Conservation (phyloP, 2,888 invertebrate species). For the Parnassius apollo region DNA sequence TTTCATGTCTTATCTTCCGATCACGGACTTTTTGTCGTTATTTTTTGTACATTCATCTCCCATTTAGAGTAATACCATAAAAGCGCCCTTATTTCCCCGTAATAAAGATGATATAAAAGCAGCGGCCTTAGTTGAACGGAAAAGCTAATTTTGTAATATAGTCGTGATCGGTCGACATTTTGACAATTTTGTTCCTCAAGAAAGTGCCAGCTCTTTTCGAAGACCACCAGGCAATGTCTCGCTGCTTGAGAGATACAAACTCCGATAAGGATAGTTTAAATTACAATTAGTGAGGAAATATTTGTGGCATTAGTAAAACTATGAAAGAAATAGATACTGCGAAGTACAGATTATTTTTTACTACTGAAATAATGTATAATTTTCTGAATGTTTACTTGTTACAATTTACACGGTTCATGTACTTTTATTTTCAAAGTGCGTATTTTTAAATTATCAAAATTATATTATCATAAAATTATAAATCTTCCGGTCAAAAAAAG, state of each 20-base stretch:
- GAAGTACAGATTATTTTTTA: no score
- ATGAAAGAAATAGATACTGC: not conserved
- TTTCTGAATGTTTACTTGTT: no score
- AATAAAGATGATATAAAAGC: slow-evolving; percentile 25
- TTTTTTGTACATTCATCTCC: slow-evolving; percentile 27
- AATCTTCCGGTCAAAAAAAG: no score
- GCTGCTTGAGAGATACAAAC: slow-evolving; percentile 48
- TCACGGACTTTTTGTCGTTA: slow-evolving; percentile 60
- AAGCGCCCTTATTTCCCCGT: slow-evolving; percentile 19
- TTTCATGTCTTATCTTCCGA: slow-evolving; percentile 55
- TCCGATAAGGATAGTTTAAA: slow-evolving; percentile 63
- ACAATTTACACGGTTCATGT: no score
- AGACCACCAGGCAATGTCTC: slow-evolving; percentile 65
- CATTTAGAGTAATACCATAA: not conserved
- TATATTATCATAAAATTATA: no score
- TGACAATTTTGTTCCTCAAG: slow-evolving; percentile 69
- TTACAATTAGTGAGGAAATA: slow-evolving; percentile 66
- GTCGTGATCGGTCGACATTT: slow-evolving; percentile 72
- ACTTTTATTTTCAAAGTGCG: no score
- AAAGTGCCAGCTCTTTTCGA: slow-evolving; percentile 64
- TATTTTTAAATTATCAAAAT: no score
- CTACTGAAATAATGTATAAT: no score
- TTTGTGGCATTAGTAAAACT: slow-evolving; percentile 31
- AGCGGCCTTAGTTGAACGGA: slow-evolving; percentile 2
- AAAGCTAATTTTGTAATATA: slow-evolving; percentile 38